Evolutionary conservation across 1,140 invertebrate species (phyloP).

Genomic region (Conopomorpha cramerella): DNA sequence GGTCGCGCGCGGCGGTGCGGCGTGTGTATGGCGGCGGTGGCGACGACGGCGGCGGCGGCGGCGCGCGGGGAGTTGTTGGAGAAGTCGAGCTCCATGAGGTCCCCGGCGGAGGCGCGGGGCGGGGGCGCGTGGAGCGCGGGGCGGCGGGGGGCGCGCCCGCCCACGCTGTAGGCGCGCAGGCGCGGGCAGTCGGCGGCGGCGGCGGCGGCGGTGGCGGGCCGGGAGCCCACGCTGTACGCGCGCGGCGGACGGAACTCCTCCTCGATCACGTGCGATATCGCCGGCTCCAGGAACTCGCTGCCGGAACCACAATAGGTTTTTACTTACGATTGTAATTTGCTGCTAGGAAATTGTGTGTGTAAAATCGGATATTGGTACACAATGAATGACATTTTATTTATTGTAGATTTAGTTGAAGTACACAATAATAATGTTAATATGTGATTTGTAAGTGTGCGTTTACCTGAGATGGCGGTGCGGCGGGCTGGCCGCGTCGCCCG

Average conservation of each 20-base stretch:
- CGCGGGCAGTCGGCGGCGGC: conserved; percentile 15
- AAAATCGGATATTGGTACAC: too few relatives aligned
- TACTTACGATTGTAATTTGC: too few relatives aligned
- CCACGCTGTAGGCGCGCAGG: conserved; percentile 3
- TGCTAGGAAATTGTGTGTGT: too few relatives aligned
- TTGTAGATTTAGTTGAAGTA: too few relatives aligned
- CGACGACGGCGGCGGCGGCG: conserved; percentile 16
- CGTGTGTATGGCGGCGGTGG: conserved; percentile 9
- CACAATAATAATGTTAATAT: too few relatives aligned
- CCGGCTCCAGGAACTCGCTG: conserved; percentile 40
- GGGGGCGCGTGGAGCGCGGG: conserved; percentile 61
- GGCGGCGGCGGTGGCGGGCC: conserved; percentile 60
- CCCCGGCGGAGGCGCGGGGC: conserved; percentile 63
- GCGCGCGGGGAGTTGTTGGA: conserved; percentile 54
- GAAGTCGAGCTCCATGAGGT: conserved; percentile 83
- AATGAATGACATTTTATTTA: too few relatives aligned
- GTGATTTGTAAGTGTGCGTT: too few relatives aligned
- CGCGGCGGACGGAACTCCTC: conserved; percentile 67
- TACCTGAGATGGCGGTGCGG: too few relatives aligned
- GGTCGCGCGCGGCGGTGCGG: conserved; percentile 8
- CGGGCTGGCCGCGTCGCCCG: conserved; percentile 15
- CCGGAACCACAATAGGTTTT: too few relatives aligned
- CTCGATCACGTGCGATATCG: conserved; percentile 35
- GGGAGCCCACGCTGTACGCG: conserved; percentile 87
- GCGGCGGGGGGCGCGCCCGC: conserved; percentile 13